Evolutionary conservation across 2,797 vertebrate genomes (phyloP).

Genomic region (Amphiprion clarkii): DNA sequence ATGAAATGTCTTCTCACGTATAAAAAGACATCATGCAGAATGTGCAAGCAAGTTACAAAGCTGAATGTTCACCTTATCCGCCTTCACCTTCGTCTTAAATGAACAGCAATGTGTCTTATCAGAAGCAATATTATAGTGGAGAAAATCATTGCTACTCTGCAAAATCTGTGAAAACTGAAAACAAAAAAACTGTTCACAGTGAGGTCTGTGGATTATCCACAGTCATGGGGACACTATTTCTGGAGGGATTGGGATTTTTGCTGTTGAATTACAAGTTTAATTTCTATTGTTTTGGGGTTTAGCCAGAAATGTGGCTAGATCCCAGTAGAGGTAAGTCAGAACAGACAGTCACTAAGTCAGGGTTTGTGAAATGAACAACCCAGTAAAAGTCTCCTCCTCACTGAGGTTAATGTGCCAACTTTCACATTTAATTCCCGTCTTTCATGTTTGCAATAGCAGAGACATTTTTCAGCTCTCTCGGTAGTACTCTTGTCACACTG

Average conservation of each 20-base stretch:
- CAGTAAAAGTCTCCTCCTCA: not conserved
- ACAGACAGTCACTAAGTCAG: not conserved
- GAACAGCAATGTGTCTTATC: not conserved
- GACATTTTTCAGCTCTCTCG: constrained; percentile 43
- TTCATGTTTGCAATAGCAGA: constrained; percentile 25
- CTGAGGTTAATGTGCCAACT: constrained; percentile 8
- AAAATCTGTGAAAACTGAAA: not conserved
- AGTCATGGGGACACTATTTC: not conserved
- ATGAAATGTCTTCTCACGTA: too few relatives aligned
- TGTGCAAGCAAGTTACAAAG: too few relatives aligned
- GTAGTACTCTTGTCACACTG: constrained; percentile 44
- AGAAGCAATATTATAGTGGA: not conserved
- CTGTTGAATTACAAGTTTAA: not conserved
- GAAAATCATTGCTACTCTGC: too few relatives aligned
- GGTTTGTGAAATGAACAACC: constrained; percentile 8
- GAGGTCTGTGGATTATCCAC: not conserved
- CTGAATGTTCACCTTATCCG: not conserved
- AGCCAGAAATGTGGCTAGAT: not conserved
- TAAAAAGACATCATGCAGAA: too few relatives aligned
- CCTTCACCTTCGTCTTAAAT: not conserved
- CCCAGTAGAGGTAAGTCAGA: not conserved
- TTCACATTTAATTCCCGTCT: constrained; percentile 18
- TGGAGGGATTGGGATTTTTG: not conserved
- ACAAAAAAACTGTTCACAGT: not conserved
- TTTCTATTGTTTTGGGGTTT: not conserved